Evolutionary conservation across 2,113 vertebrate species (phyloP).

Genomic region (Mixornis gularis): DNA sequence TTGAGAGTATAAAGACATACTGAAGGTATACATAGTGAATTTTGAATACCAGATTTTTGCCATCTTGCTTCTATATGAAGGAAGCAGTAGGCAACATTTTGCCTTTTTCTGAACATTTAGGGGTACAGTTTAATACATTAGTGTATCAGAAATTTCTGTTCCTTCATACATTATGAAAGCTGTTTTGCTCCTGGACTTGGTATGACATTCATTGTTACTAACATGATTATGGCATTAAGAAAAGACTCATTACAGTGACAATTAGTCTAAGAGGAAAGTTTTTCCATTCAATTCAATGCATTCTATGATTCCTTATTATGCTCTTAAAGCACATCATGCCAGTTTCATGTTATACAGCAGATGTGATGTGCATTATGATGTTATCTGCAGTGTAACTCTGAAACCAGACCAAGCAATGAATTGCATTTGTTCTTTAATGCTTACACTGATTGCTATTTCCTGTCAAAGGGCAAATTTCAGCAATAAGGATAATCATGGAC

Average conservation of each 20-base stretch:
- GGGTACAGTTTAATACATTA: neutral
- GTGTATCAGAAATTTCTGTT: neutral
- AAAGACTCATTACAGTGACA: neutral
- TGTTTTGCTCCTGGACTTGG: neutral
- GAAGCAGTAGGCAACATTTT: neutral
- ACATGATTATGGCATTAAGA: neutral
- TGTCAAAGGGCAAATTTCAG: neutral
- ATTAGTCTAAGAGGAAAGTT: neutral
- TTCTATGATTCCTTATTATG: neutral
- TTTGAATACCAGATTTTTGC: neutral
- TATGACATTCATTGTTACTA: neutral
- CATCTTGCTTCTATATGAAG: neutral
- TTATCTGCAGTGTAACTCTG: neutral
- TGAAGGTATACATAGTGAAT: neutral
- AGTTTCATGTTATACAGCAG: neutral
- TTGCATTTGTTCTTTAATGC: neutral
- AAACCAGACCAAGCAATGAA: neutral
- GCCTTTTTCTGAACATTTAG: neutral
- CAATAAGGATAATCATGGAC: neutral
- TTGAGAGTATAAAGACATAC: neutral
- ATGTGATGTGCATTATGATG: neutral
- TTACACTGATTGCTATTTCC: neutral
- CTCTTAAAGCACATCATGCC: neutral
- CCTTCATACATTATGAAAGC: neutral
- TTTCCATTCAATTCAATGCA: neutral